These are phyloP conservation scores for Tolypeutes matacus DNA, from an alignment of 2,797 vertebrate species.

Conservation along the genomic window DNA sequence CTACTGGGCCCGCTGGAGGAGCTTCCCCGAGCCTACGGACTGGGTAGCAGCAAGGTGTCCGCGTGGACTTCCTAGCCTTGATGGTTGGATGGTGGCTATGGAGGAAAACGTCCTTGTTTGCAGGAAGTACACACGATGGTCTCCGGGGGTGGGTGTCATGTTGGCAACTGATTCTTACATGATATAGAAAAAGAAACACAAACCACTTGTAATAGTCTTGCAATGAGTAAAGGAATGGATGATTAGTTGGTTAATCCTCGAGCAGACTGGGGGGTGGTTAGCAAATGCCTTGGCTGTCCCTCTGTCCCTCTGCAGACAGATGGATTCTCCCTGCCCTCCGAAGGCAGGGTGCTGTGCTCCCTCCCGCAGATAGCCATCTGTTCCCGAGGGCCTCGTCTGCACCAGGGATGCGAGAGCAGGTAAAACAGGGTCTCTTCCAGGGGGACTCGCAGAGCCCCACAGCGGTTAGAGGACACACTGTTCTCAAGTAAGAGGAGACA, in stretches of 20 bases:
- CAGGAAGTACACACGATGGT: background rate
- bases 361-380: background rate
- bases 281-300: background rate
- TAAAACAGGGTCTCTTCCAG: background rate
- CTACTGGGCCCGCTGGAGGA: too few species aligned
- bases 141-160: background rate
- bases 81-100: background rate
- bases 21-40: background rate
- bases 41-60: background rate
- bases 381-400: background rate
- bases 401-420: background rate
- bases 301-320: background rate
- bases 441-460: background rate
- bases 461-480: background rate
- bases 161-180: background rate
- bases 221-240: background rate
- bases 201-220: background rate
- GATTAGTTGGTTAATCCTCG: background rate
- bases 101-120: background rate
- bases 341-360: background rate
- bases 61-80: background rate
- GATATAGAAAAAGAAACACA: background rate
- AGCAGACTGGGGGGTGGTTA: background rate
- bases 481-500: background rate
- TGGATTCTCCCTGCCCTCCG: too few species aligned